phyloP scores from a whole-genome alignment of 2,113 vertebrate genomes.

The Callithrix jacchus region DNA sequence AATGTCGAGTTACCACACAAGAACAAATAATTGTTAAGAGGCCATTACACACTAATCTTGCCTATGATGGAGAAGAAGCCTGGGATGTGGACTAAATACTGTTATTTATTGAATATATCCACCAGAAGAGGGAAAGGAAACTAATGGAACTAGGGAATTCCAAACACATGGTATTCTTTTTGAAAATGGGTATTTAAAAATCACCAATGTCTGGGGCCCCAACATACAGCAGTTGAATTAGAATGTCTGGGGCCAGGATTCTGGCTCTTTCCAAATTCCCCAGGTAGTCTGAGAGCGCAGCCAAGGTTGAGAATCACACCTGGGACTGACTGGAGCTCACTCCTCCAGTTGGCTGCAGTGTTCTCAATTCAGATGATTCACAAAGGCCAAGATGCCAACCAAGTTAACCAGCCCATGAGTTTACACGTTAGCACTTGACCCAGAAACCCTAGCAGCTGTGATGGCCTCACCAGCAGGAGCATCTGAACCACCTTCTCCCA shows the following conservation, averaged over 20 bases:
- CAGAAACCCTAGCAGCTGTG: too few relatives aligned
- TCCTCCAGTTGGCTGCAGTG: accelerated
- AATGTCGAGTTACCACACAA: background rate
- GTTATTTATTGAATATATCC: background rate
- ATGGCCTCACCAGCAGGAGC: background rate
- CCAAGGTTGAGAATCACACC: background rate
- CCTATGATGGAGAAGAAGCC: background rate
- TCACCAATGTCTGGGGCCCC: background rate
- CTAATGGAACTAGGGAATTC: background rate
- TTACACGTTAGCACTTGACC: background rate
- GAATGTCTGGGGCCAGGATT: background rate
- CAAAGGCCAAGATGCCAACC: background rate
- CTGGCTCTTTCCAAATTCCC: background rate
- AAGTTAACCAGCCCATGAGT: background rate
- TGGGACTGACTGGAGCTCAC: background rate
- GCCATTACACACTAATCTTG: too few relatives aligned
- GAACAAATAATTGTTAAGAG: background rate
- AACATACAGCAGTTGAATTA: background rate
- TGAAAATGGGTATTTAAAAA: background rate
- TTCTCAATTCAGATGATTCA: background rate
- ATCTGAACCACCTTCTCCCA: background rate
- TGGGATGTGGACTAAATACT: background rate
- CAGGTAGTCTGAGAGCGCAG: too few relatives aligned
- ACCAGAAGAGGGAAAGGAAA: background rate
- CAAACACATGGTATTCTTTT: background rate